phyloP scores from a whole-genome alignment of 2,113 vertebrate genomes.

The Nothobranchius furzeri region DNA sequence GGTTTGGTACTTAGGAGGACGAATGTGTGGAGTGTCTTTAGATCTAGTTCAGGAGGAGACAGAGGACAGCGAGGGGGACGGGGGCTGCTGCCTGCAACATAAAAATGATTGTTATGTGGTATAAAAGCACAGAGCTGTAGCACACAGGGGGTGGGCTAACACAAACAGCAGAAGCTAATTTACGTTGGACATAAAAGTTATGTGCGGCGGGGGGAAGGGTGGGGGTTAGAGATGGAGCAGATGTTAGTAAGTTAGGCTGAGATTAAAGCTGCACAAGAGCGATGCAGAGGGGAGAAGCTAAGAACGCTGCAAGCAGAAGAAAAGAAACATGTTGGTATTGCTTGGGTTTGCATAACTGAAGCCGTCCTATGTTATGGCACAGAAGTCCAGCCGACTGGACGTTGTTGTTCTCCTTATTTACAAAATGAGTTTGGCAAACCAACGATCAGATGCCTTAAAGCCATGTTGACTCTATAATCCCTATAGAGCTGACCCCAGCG shows the following conservation, averaged over 20 bases:
- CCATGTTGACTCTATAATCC: conserved; percentile 91
- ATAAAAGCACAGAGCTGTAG: not conserved
- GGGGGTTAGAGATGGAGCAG: too few species aligned
- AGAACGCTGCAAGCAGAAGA: conserved; percentile 5
- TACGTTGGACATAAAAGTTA: not conserved
- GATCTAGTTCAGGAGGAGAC: not conserved
- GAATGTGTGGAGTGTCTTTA: not conserved
- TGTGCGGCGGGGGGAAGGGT: not conserved
- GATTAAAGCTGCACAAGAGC: conserved; percentile 16
- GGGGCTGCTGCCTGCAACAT: conserved; percentile 20
- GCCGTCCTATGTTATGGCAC: conserved; percentile 95
- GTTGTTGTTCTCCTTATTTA: conserved; percentile 86
- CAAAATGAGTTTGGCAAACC: conserved; percentile 86
- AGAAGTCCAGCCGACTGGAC: conserved; percentile 88
- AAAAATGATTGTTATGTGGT: not conserved
- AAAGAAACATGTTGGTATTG: conserved; percentile 73
- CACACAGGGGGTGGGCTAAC: not conserved
- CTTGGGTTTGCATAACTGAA: conserved; percentile 82
- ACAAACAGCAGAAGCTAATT: conserved; percentile 9
- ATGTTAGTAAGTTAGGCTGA: conserved; percentile 14
- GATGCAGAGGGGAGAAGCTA: conserved; percentile 24
- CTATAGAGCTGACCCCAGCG: conserved; percentile 89
- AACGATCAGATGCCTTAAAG: conserved; percentile 90
- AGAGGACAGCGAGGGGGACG: conserved; percentile 14
- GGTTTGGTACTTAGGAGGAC: conserved; percentile 52